Evolutionary conservation across 2,113 vertebrate species (phyloP).

Genomic region (Toxotes chatareus): DNA sequence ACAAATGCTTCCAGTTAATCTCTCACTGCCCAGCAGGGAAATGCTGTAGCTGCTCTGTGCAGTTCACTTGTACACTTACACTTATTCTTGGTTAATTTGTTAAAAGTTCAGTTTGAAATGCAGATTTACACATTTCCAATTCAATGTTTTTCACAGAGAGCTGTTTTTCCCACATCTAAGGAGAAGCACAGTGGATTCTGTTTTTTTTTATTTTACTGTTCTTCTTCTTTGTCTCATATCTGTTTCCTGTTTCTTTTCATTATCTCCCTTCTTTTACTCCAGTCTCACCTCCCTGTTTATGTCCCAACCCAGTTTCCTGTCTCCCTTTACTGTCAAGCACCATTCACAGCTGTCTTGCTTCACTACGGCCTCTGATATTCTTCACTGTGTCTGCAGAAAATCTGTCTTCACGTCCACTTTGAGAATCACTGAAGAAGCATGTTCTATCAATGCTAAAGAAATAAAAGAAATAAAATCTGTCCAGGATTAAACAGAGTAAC

Average conservation of each 20-base stretch:
- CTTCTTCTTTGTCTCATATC: background rate
- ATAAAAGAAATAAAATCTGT: background rate
- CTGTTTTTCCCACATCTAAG: background rate
- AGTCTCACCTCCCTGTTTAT: constrained; percentile 31
- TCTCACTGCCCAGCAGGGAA: background rate
- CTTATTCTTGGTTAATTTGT: too few relatives aligned
- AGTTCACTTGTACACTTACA: background rate
- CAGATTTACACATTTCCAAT: background rate
- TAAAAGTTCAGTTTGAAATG: background rate
- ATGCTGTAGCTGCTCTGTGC: background rate
- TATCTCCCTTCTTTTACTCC: constrained; percentile 6
- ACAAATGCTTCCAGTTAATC: constrained; percentile 1
- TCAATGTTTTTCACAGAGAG: background rate
- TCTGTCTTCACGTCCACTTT: background rate
- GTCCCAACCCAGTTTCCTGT: constrained; percentile 41
- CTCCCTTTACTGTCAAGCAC: constrained; percentile 27
- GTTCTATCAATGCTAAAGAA: background rate
- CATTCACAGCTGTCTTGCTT: background rate
- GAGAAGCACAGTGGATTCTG: background rate
- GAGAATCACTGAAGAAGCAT: background rate
- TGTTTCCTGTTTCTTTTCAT: constrained; percentile 34
- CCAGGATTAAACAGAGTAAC: too few relatives aligned
- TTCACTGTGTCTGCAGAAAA: background rate
- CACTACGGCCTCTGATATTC: background rate
- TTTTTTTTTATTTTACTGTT: constrained; percentile 7